Percentiles rank a stretch among this genome's conserved stretches.
Conservation (phyloP, 2,888 invertebrate genomes). For the Hirtodrosophila trivittata region DNA sequence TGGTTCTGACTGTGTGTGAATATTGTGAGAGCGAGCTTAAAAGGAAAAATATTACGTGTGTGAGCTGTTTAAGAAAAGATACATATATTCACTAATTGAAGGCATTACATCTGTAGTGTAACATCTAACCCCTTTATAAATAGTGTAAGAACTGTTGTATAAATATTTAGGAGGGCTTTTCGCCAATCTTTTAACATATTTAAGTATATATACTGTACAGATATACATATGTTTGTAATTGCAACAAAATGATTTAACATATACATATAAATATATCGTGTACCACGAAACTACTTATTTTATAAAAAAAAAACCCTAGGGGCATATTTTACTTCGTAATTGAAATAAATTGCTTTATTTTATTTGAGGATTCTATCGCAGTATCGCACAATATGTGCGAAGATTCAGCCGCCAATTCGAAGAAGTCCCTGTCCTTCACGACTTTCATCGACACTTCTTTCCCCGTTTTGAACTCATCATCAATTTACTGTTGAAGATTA, state of each 20-base stretch:
- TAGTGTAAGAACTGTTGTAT: slow-evolving; percentile 78
- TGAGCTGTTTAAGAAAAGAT: slow-evolving; percentile 61
- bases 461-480: too few species aligned
- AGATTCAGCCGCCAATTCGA: too few species aligned
- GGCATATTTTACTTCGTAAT: too few species aligned
- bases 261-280: slow-evolving; percentile 11
- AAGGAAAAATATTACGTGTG: slow-evolving; percentile 71
- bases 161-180: slow-evolving; percentile 60
- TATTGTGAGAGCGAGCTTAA: slow-evolving; percentile 73
- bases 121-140: slow-evolving; percentile 69
- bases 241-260: too few species aligned
- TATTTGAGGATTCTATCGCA: too few species aligned
- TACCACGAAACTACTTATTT: too few species aligned
- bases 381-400: too few species aligned
- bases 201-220: slow-evolving; percentile 29
- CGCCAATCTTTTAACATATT: slow-evolving; percentile 40
- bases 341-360: too few species aligned
- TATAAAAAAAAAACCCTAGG: too few species aligned
- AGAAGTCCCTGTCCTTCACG: too few species aligned
- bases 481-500: too few species aligned
- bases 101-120: slow-evolving; percentile 64
- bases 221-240: slow-evolving; percentile 8
- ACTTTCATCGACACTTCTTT: too few species aligned
- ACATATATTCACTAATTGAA: slow-evolving; percentile 59
- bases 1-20: slow-evolving; percentile 75